Base-by-base conservation (phyloP, 2,113 vertebrate genomes). In the Cardinalis cardinalis region DNA sequence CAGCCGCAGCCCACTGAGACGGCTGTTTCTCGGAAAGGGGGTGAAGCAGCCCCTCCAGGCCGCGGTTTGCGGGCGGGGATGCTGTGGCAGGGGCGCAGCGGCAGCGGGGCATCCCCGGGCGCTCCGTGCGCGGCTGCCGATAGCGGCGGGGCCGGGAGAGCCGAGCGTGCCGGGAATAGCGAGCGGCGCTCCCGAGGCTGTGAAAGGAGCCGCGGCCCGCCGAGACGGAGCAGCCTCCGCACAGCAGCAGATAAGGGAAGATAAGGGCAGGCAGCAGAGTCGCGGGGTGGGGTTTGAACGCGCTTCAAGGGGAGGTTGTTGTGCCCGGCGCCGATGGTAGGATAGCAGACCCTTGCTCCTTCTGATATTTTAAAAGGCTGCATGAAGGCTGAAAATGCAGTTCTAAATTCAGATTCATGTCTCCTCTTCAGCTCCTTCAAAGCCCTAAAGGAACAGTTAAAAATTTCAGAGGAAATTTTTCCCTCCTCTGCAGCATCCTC, bases 81-180 rank as follows among this genome's bases (percentile, higher is more conserved):
- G 95, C 96, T 93, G 94, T 88, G 94, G 97, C 94, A 16, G 21
- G 18, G 96, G 97, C 96, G 85, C 96, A 73, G 89, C 92, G 94
- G 96, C 94, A 71, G 95, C 77, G 9, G 96, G 97, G 96, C 97
- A 97, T 97, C 98, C 98, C 98, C 98, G 93, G 96, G 98, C 94
- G 64, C 96, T 93, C 95, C 95, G 12, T 46, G 89, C 89, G 98
- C 96, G 76, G 94, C 96, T 75, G 97, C 98, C 97, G 98, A 99
- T 99, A 98, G 98, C 97, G 95, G 97, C 96, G 68, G 97, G 97
- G 98, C 98, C 97, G 93, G 97, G 97, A 96, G 97, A 97, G 97
- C 98, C 95, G 96, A 77, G 94, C 98, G 98, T 98, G 98, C 98
- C 56, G 74, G 87, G 98, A 98, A 98, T 98, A 81, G 97, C 91